Evolutionary conservation across 2,797 vertebrate genomes (phyloP), one percentile per base, ranked within the genome.

Genomic region (Cossypha caffra): DNA sequence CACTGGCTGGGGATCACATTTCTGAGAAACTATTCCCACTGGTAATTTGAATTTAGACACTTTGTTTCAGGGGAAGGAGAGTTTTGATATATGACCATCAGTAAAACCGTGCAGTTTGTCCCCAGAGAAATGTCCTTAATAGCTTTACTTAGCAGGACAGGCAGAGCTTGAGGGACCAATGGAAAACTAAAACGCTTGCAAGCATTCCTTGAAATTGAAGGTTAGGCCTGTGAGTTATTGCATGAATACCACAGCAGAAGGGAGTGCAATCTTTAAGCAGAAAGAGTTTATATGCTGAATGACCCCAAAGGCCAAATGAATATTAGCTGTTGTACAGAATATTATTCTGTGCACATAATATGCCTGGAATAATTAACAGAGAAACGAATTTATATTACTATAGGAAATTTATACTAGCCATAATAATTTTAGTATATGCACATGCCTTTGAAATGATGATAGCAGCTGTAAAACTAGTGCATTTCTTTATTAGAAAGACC

Each of bases 361-460:
- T 48, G 26, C 40, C 73, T 73, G 48, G 37, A 82, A 96, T 76
- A 95, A 92, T 94, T 90, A 90, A 45, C 16, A 73, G 80, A 50
- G 40, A 62, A 94, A 88, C 54, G 43, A 77, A 80, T 93, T 90
- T 88, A 52, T 85, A 45, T 45, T 88, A 48, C 58, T 59, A 13
- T 37, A 84, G 80, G 58, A 90, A 68, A 75, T 91, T 81, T 93
- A 45, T 20, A 48, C 71, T 86, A 86, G 33, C 58, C 48, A 66
- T 78, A 55, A 59, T 68, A 69, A 69, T 80, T 94, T 87, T 87
- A 92, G 79, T 89, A 40, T 45, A 85, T 84, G 80, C 63, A 81
- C 18, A 43, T 72, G 33, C n/a, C 43, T 80, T 88, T 88, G 52
- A 84, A 75, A 64, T 75, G 0, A 67, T 74, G 61, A 42, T 29